Conservation (phyloP, 2,888 invertebrate species). For the Monopis laevigella region DNA sequence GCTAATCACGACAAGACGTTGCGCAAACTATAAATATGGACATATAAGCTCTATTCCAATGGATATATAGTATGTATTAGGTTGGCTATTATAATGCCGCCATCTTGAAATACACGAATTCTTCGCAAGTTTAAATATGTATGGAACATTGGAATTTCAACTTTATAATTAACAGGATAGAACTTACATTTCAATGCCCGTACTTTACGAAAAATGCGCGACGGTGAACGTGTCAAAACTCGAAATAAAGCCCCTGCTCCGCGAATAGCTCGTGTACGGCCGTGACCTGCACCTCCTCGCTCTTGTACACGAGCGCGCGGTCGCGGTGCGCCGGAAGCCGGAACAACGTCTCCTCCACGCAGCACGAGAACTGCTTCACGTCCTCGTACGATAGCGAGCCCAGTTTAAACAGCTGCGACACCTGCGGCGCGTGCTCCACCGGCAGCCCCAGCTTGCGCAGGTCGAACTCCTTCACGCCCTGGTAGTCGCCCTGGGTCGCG, state of each 20-base stretch:
- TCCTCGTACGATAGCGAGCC: constrained; percentile 91
- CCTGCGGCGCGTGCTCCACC: constrained; percentile 97
- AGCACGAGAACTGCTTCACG: constrained; percentile 89
- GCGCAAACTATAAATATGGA: too few relatives aligned
- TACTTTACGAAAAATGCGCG: too few relatives aligned
- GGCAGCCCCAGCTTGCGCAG: constrained; percentile 93
- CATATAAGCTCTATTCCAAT: too few relatives aligned
- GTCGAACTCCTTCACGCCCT: constrained; percentile 93
- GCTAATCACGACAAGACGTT: too few relatives aligned
- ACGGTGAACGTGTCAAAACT: constrained; percentile 83
- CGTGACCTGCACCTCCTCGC: constrained; percentile 95
- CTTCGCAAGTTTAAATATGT: too few relatives aligned
- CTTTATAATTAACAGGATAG: too few relatives aligned
- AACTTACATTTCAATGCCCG: too few relatives aligned
- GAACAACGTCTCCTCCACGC: constrained; percentile 94
- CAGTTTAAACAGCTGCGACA: constrained; percentile 95
- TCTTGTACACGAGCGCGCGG: constrained; percentile 90
- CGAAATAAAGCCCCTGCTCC: too few relatives aligned
- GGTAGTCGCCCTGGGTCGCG: constrained; percentile 93
- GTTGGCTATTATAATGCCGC: too few relatives aligned
- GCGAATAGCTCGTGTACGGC: constrained; percentile 93
- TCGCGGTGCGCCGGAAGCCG: constrained; percentile 85
- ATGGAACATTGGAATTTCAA: too few relatives aligned
- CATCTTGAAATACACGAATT: too few relatives aligned
- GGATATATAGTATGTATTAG: too few relatives aligned